Evolutionary conservation across 2,888 invertebrate genomes (phyloP).

Genomic region (Amphipyra berbera): DNA sequence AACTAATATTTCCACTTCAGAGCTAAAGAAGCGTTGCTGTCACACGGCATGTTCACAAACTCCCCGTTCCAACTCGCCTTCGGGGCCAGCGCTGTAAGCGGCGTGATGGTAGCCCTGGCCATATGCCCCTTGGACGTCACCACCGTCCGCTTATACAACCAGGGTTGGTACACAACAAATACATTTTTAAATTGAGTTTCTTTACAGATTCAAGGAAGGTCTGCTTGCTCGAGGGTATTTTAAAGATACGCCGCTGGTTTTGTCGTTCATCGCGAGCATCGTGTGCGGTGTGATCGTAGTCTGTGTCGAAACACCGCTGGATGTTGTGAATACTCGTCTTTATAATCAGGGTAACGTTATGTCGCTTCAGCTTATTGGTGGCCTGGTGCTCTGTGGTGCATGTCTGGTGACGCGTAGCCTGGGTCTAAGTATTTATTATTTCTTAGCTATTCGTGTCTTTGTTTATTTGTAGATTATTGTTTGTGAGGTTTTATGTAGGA

Average conservation of each 20-base stretch:
- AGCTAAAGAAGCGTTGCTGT: conserved; percentile 78
- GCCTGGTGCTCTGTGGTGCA: conserved; percentile 19
- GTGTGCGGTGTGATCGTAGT: conserved; percentile 94
- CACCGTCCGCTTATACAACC: conserved; percentile 96
- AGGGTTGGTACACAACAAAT: conserved; percentile 89
- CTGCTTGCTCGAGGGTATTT: conserved; percentile 75
- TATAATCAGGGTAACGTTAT: conserved; percentile 94
- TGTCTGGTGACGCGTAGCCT: conserved; percentile 19
- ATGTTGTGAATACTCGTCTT: conserved; percentile 95
- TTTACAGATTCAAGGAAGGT: conserved; percentile 80
- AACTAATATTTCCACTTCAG: conserved; percentile 65
- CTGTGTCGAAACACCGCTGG: conserved; percentile 95
- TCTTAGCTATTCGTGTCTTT: conserved; percentile 9
- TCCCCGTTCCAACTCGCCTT: conserved; percentile 81
- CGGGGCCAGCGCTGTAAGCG: conserved; percentile 93
- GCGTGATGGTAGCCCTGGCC: conserved; percentile 92
- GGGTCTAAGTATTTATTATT: conserved; percentile 16
- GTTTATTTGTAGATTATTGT: not conserved
- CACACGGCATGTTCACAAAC: conserved; percentile 70
- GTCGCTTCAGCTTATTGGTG: conserved; percentile 29
- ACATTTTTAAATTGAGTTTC: conserved; percentile 33
- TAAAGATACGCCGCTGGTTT: conserved; percentile 89
- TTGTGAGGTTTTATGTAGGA: not conserved
- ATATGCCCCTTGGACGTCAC: conserved; percentile 97
- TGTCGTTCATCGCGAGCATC: conserved; percentile 93